Conservation (phyloP, 1,140 invertebrate species). For the Euwallacea fornicatus region DNA sequence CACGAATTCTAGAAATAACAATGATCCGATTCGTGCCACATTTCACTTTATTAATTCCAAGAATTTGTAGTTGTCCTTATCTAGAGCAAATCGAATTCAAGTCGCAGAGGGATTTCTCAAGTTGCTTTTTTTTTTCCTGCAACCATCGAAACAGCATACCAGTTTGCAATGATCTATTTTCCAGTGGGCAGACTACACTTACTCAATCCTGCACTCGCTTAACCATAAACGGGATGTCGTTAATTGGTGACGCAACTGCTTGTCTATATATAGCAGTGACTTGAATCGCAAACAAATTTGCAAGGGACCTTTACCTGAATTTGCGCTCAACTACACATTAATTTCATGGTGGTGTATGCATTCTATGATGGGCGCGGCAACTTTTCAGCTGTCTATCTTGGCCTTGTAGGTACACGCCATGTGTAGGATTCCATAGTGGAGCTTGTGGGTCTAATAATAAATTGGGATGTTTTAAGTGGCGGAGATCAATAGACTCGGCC, state of each 20-base stretch:
- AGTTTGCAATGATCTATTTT: conserved; percentile 32
- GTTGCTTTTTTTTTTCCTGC: neutral
- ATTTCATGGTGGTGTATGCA: neutral
- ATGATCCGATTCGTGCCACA: conserved; percentile 6
- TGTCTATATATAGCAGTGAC: conserved; percentile 40
- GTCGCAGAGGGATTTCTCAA: no score
- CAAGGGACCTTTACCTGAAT: conserved; percentile 13
- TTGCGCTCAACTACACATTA: neutral
- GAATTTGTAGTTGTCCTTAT: neutral
- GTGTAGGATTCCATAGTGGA: neutral
- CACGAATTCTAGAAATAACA: conserved; percentile 15
- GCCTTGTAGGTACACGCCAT: neutral
- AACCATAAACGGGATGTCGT: conserved; percentile 33
- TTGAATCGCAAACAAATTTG: conserved; percentile 10
- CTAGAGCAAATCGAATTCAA: neutral
- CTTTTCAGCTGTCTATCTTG: neutral
- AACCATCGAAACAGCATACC: conserved; percentile 9
- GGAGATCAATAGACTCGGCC: neutral
- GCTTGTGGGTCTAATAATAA: neutral
- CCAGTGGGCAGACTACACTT: conserved; percentile 16
- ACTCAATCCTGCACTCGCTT: neutral
- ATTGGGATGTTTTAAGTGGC: neutral
- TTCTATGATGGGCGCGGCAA: neutral
- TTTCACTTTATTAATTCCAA: neutral
- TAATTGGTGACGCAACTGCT: conserved; percentile 37